Conservation (phyloP, 2,888 invertebrate genomes). For the Stenodema calcarata region DNA sequence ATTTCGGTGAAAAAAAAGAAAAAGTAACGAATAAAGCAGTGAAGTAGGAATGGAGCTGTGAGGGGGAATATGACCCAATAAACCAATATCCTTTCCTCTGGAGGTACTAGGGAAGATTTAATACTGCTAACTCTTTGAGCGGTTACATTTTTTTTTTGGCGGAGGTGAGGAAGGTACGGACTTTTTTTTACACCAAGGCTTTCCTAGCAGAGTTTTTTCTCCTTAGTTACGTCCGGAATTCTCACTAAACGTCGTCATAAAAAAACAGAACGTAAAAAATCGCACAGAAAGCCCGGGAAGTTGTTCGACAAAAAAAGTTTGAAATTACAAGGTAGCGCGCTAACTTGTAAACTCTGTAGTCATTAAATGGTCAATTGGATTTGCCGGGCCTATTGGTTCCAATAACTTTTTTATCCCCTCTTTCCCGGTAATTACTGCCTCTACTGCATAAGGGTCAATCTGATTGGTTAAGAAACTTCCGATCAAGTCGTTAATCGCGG, state of each 20-base stretch:
- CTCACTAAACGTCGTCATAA: background rate
- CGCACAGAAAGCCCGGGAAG: background rate
- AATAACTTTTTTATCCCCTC: background rate
- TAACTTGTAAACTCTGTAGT: background rate
- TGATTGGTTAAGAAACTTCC: background rate
- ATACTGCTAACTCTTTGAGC: constrained; percentile 11
- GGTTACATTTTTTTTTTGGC: background rate
- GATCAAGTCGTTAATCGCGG: too few relatives aligned
- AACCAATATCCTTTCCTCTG: background rate
- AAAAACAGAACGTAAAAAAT: background rate
- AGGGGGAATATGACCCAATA: constrained; percentile 11
- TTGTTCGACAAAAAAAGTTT: background rate
- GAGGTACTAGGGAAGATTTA: background rate
- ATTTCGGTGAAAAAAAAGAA: background rate
- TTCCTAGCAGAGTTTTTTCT: background rate
- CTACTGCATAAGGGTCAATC: background rate
- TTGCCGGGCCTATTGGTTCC: background rate
- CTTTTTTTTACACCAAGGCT: background rate
- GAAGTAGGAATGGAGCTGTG: background rate
- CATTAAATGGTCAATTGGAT: constrained; percentile 11
- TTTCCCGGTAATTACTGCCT: background rate
- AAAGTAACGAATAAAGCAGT: background rate
- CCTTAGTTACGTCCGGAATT: background rate
- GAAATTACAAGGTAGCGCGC: constrained; percentile 13
- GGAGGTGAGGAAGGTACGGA: background rate